Base-by-base conservation (phyloP, 2,113 vertebrate species). In the Helogale parvula region DNA sequence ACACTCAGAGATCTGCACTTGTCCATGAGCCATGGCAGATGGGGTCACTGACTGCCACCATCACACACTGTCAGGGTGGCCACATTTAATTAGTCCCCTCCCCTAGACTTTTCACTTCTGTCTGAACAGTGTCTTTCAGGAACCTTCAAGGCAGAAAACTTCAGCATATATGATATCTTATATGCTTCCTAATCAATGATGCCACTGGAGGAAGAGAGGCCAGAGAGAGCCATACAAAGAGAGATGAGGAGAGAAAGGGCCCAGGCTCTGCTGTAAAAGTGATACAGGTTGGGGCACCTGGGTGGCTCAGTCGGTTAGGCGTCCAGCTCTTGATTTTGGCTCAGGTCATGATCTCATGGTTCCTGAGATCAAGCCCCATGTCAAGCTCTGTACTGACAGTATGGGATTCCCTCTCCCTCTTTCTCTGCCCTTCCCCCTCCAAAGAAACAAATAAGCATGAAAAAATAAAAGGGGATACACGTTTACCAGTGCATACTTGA, bases 21-120 rank as follows among this genome's bases (percentile, higher is more conserved):
- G 14, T 5, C 74, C 16, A 47, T 0, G n/a, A 47, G 17, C 35
- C 77, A 27, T 0, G 35, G 52, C 5, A 14, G 15, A 16, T 0
- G 0, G 57, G 57, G 38, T 23, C 9, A 9, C 76, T 4, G 14
- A 60, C 33, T 2, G 47, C 45, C n/a, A 10, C 76, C 47, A 35
- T 3, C 29, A 57, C 47, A 79, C 33, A 19, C 0, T 10, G 31
- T 3, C 3, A 33, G 45, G 52, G 25, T 0, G 21, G 31, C 4
- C 41, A 35, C 9, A 82, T 45, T 16, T 69, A 21, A 69, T 47
- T 17, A 50, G 50, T 17, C 1, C 13, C 4, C 19, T 15, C 9
- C 54, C 60, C 3, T 27, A 35, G 14, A 80, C 57, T n/a, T 68
- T 54, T 38, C 17, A 31, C 6, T 38, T 80, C 80, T 77, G 50